These are phyloP conservation scores for Mellivora capensis DNA, from an alignment of 2,113 vertebrate species.

Conservation along the genomic window DNA sequence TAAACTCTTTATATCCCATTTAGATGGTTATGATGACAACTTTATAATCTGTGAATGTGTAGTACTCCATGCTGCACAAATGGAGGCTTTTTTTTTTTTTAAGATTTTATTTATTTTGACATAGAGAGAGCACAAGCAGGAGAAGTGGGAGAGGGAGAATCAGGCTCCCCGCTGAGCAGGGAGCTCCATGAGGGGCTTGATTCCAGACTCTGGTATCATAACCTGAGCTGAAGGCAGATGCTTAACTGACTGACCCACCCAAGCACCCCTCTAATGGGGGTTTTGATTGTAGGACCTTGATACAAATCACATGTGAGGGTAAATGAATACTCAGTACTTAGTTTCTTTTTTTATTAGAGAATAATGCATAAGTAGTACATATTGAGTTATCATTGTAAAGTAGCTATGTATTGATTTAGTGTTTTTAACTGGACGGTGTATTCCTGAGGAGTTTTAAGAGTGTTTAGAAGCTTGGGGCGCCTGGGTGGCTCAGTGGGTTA, in stretches of 20 bases:
- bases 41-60: not conserved
- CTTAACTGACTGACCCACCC: too few species aligned
- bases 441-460: not conserved
- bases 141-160: too few species aligned
- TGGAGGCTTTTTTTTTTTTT: not conserved
- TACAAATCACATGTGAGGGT: not conserved
- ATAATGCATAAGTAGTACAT: not conserved
- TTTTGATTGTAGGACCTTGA: not conserved
- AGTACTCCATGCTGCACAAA: not conserved
- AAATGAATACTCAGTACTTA: not conserved
- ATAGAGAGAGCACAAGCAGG: too few species aligned
- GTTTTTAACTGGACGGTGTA: slow-evolving; percentile 6
- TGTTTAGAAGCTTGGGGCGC: not conserved
- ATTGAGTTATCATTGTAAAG: not conserved
- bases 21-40: not conserved
- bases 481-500: too few species aligned
- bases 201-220: too few species aligned
- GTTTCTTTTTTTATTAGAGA: not conserved
- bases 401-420: not conserved
- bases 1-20: not conserved
- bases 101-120: too few species aligned
- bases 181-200: too few species aligned
- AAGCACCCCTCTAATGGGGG: not conserved
- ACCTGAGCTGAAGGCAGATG: too few species aligned
- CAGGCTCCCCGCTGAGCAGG: too few species aligned